phyloP scores from a whole-genome alignment of 2,113 vertebrate genomes.

The Prolemur simus region DNA sequence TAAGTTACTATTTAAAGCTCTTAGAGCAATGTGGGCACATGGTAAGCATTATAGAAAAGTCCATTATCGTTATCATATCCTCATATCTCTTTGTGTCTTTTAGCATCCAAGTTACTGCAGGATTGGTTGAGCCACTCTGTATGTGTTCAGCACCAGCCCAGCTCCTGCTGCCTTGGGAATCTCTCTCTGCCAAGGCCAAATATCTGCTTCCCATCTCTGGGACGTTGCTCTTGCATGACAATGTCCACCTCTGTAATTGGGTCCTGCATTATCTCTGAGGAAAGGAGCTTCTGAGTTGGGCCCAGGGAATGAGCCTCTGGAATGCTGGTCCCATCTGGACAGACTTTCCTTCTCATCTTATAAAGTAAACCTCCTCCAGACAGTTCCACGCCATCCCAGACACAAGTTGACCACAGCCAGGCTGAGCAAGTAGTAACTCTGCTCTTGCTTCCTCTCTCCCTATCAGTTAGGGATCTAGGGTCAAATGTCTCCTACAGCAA shows the following conservation, averaged over 20 bases:
- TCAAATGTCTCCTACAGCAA: background rate
- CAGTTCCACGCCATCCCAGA: background rate
- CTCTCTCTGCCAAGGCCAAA: background rate
- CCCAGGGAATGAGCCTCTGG: background rate
- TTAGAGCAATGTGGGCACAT: background rate
- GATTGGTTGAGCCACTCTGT: background rate
- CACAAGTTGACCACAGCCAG: background rate
- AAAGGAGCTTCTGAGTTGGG: background rate
- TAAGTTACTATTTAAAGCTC: background rate
- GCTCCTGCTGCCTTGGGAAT: background rate
- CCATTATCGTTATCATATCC: background rate
- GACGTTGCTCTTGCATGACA: background rate
- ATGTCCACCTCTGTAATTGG: too few species aligned
- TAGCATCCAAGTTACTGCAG: background rate
- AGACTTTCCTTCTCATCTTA: background rate
- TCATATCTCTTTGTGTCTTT: background rate
- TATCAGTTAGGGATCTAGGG: background rate
- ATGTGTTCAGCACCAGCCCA: background rate
- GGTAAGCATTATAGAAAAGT: background rate
- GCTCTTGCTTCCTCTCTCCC: background rate
- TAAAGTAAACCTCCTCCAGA: constrained; percentile 8
- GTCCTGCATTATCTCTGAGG: background rate
- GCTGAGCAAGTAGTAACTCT: background rate
- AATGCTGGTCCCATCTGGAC: background rate
- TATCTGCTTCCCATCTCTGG: constrained; percentile 1